Conservation (phyloP, 1,140 invertebrate species). For the Idris sp. region DNA sequence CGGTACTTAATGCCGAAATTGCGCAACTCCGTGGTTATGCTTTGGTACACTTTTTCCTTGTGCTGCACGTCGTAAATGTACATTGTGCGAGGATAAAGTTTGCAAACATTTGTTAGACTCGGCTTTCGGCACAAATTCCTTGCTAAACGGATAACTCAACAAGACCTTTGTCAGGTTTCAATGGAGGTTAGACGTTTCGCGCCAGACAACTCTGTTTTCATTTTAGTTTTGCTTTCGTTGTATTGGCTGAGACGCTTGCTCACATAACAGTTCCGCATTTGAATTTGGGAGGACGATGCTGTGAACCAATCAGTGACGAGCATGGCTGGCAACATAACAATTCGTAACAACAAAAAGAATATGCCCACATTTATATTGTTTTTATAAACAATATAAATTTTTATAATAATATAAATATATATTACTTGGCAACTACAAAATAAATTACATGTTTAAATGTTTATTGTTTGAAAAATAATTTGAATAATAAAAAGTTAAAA, state of each 20-base stretch:
- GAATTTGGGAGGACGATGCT: neutral
- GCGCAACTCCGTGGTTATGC: slow-evolving; percentile 81
- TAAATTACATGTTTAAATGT: too few species aligned
- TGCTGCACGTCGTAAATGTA: slow-evolving; percentile 83
- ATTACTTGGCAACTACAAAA: too few species aligned
- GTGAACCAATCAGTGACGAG: neutral
- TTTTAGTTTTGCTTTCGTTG: neutral
- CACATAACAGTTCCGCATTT: slow-evolving; percentile 9
- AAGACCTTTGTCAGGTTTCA: slow-evolving; percentile 3
- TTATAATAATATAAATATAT: too few species aligned
- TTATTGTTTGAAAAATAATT: too few species aligned
- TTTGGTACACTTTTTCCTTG: slow-evolving; percentile 81
- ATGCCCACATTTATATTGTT: too few species aligned
- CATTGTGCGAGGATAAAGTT: slow-evolving; percentile 76
- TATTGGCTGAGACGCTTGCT: too few species aligned
- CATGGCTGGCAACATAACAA: neutral
- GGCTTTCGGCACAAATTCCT: too few species aligned
- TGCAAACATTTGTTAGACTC: too few species aligned
- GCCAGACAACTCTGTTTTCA: slow-evolving; percentile 16
- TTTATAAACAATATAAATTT: too few species aligned
- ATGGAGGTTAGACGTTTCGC: slow-evolving; percentile 12
- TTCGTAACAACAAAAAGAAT: too few species aligned
- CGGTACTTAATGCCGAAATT: slow-evolving; percentile 82
- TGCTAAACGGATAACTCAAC: neutral
- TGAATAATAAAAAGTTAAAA: too few species aligned